Evolutionary conservation across 2,888 invertebrate species (phyloP), one percentile per base, ranked within the genome.

Genomic region (Perdita meconis): DNA sequence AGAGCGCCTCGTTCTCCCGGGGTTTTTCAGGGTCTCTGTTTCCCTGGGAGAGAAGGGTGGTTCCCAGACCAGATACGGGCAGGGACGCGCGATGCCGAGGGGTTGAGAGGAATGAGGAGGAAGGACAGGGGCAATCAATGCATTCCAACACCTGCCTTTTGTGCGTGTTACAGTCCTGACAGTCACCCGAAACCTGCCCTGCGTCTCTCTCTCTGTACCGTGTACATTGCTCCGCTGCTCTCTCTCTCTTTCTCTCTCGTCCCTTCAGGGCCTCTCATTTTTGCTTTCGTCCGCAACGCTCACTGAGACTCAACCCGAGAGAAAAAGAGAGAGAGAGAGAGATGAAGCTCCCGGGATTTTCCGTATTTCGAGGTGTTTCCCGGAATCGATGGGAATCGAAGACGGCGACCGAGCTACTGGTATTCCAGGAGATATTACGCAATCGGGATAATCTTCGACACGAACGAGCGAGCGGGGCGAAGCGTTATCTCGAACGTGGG

Each of bases 91-190:
- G 61, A 70, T 66, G 60, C 57, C 51, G 66, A n/a, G 50, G 61
- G 55, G 60, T 53, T 57, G 66, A n/a, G 50, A 61, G 55, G 22
- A 38, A 22, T 40, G 53, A 65, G 30, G 40, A 50, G 57, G 67
- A 56, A 67, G 69, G 67, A 55, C 51, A 64, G 70, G 55, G 71
- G 83, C 83, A 86, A 89, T 88, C 89, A 82, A 89, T 89, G 87
- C 89, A 89, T 90, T 90, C 89, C 88, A 88, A 85, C 90, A 89
- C 90, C 90, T 90, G 90, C 88, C 89, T 85, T 89, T 88, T 87
- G 86, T 86, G 80, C 82, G 74, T 82, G 80, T 83, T 81, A 71
- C 84, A 69, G 65, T 64, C 71, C 73, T 71, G 79, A 66, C 76
- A 78, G 73, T 73, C 78, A 75, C 70, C 80, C 73, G 80, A 83